Percentiles rank a stretch among this genome's conserved stretches.
These are phyloP conservation scores for Halcyon leucocephala DNA, from an alignment of 2,797 vertebrate species.

Conservation along the genomic window DNA sequence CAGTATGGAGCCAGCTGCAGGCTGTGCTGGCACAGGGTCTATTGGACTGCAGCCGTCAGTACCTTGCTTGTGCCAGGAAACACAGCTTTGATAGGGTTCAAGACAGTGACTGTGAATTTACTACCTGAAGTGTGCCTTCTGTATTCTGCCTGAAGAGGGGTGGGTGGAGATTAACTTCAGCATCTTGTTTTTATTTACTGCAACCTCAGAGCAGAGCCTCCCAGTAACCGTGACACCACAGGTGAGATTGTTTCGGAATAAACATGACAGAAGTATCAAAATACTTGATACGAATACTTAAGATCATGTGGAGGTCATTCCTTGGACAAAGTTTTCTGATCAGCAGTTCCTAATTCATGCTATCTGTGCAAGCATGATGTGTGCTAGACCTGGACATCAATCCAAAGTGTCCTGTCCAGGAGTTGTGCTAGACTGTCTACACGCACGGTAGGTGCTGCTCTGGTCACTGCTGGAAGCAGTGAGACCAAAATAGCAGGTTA, in stretches of 20 bases:
- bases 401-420: neutral
- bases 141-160: neutral
- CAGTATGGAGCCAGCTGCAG: neutral
- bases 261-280: neutral
- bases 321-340: neutral
- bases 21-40: neutral
- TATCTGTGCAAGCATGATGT: neutral
- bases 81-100: neutral
- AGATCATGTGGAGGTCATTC: neutral
- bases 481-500: neutral
- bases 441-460: rapidly evolving
- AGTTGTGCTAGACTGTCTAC: neutral
- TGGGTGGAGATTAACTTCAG: neutral
- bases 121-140: neutral
- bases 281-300: neutral
- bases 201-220: neutral
- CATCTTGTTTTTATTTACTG: neutral
- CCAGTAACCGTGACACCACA: neutral
- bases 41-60: neutral
- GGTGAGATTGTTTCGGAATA: neutral
- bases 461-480: neutral
- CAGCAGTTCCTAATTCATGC: neutral
- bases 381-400: neutral
- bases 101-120: neutral
- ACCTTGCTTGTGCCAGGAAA: neutral